These are phyloP conservation scores for Muscicapa adusta DNA, from an alignment of 2,113 vertebrate species.

Conservation along the genomic window DNA sequence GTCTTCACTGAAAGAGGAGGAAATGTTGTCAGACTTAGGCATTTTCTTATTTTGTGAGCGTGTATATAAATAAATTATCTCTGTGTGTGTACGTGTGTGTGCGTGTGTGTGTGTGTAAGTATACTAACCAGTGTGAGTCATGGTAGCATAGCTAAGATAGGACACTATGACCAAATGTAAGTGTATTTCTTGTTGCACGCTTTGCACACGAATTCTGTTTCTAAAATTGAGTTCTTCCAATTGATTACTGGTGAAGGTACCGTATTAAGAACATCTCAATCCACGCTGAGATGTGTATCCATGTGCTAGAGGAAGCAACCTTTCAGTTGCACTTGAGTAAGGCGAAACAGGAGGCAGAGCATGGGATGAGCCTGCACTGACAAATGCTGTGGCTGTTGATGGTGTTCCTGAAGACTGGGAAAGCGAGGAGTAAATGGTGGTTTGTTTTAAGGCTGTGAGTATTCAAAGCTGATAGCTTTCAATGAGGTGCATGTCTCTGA, in stretches of 20 bases:
- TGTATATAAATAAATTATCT: constrained; percentile 68
- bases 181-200: constrained; percentile 72
- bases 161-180: constrained; percentile 73
- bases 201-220: constrained; percentile 77
- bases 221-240: constrained; percentile 76
- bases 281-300: background rate
- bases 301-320: background rate
- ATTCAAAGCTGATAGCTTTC: background rate
- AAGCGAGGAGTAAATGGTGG: background rate
- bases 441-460: background rate
- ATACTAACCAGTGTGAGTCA: constrained; percentile 65
- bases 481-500: background rate
- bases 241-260: constrained; percentile 39
- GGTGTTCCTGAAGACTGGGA: background rate
- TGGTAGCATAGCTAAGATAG: constrained; percentile 65
- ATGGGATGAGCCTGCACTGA: background rate
- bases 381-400: background rate
- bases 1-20: constrained; percentile 65
- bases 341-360: background rate
- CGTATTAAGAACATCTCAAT: background rate
- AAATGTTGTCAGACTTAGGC: constrained; percentile 69
- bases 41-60: constrained; percentile 66
- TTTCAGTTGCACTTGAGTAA: background rate
- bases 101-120: background rate
- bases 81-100: background rate